Conservation (phyloP, 2,888 invertebrate genomes). For the Elmis aenea region DNA sequence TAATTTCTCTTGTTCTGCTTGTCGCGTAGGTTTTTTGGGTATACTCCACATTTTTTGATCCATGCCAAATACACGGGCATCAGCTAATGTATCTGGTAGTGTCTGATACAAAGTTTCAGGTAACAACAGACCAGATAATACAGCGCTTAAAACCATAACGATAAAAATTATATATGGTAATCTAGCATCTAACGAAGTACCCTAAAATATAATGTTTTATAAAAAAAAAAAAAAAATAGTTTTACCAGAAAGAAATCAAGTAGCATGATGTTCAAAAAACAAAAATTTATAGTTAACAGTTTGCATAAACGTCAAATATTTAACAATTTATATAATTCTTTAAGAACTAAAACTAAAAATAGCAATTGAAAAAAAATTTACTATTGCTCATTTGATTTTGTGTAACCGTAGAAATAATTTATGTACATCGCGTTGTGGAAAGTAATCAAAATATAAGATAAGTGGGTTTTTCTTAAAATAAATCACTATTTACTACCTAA, state of each 20-base stretch:
- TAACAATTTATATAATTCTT: no score
- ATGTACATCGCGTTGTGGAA: no score
- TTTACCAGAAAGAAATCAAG: constrained; percentile 1
- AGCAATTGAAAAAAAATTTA: no score
- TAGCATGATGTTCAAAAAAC: constrained; percentile 1
- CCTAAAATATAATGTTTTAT: constrained; percentile 30
- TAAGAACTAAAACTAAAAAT: no score
- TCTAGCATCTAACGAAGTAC: constrained; percentile 45
- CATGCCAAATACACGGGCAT: constrained; percentile 54
- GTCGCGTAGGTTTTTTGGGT: constrained; percentile 2
- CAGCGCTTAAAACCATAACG: constrained; percentile 46
- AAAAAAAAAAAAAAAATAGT: no score
- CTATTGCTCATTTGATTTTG: no score
- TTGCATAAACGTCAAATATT: no score
- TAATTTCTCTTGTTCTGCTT: not conserved
- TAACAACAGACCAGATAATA: constrained; percentile 49
- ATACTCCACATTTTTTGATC: constrained; percentile 14
- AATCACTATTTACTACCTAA: no score
- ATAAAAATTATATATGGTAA: constrained; percentile 45
- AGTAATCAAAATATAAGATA: no score
- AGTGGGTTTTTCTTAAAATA: no score
- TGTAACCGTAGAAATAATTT: no score
- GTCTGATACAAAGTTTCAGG: constrained; percentile 61
- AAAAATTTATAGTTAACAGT: no score
- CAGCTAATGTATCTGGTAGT: constrained; percentile 60